A percentile compares a stretch with the other conserved stretches of the same genome.
Conservation (phyloP, 2,888 invertebrate species). For the Eupithecia insigniata region DNA sequence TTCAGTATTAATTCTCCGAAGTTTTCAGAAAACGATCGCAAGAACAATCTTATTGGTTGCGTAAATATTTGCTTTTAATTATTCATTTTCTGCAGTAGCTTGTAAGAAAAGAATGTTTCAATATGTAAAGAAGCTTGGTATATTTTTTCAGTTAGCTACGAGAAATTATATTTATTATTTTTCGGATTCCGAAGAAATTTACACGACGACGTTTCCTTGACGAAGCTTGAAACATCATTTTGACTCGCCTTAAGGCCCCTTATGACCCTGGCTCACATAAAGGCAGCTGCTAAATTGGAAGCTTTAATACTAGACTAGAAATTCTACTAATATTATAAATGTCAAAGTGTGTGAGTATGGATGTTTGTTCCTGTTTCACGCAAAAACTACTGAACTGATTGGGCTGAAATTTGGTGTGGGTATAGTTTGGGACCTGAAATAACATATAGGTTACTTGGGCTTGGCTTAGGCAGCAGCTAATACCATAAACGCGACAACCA, state of each 20-base stretch:
- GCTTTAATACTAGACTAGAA: neutral
- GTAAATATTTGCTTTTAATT: constrained; percentile 37
- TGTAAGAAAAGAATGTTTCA: constrained; percentile 13
- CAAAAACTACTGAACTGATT: too few species aligned
- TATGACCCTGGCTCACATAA: neutral
- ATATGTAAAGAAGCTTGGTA: neutral
- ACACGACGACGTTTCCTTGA: neutral
- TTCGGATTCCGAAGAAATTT: neutral
- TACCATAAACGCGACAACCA: too few species aligned
- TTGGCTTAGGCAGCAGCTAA: too few species aligned
- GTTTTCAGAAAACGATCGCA: constrained; percentile 19
- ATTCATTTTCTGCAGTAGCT: constrained; percentile 23
- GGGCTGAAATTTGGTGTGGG: too few species aligned
- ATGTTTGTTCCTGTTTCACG: too few species aligned
- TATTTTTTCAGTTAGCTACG: neutral
- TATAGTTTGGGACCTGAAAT: too few species aligned
- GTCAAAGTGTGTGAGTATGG: too few species aligned
- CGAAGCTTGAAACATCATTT: neutral
- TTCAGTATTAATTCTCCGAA: constrained; percentile 21
- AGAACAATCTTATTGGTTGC: constrained; percentile 25
- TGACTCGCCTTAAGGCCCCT: neutral
- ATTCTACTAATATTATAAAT: too few species aligned
- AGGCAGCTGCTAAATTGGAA: neutral
- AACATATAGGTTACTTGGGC: too few species aligned
- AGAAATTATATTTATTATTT: neutral